phyloP scores from a whole-genome alignment of 2,888 invertebrate genomes.

The Conops quadrifasciatus region DNA sequence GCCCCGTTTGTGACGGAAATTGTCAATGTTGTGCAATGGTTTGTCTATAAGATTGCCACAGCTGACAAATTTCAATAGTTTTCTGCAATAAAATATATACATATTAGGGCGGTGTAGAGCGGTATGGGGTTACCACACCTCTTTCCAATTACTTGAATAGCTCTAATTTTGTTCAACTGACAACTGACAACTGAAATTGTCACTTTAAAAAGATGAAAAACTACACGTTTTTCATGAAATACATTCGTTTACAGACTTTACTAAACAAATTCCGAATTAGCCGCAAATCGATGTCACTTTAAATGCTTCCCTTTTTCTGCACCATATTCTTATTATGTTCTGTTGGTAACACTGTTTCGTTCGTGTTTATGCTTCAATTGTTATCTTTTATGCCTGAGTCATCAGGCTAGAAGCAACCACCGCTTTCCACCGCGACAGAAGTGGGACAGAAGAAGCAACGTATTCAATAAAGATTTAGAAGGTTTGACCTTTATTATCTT shows the following conservation, averaged over 20 bases:
- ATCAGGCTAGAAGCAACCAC: not conserved
- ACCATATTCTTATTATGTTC: too few relatives aligned
- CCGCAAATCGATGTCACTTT: too few relatives aligned
- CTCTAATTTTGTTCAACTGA: too few relatives aligned
- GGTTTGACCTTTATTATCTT: constrained; percentile 28
- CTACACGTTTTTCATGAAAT: too few relatives aligned
- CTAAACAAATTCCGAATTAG: too few relatives aligned
- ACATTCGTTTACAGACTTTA: too few relatives aligned
- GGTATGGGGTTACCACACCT: constrained; percentile 19
- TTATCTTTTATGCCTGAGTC: not conserved
- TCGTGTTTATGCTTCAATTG: too few relatives aligned
- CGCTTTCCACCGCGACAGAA: constrained; percentile 5
- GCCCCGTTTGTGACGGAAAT: constrained; percentile 59
- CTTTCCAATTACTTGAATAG: not conserved
- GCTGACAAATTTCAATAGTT: constrained; percentile 35
- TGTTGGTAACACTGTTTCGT: too few relatives aligned
- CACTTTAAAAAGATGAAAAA: too few relatives aligned
- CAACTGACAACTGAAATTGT: too few relatives aligned
- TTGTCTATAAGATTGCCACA: constrained; percentile 34
- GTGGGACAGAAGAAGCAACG: not conserved
- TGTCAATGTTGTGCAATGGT: constrained; percentile 61
- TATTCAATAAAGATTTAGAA: constrained; percentile 26
- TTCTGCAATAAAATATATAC: not conserved
- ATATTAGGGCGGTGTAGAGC: not conserved
- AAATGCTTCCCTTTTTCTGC: too few relatives aligned